These are phyloP conservation scores for Crotalus helleri DNA, from an alignment of 2,113 vertebrate genomes.

Conservation along the genomic window DNA sequence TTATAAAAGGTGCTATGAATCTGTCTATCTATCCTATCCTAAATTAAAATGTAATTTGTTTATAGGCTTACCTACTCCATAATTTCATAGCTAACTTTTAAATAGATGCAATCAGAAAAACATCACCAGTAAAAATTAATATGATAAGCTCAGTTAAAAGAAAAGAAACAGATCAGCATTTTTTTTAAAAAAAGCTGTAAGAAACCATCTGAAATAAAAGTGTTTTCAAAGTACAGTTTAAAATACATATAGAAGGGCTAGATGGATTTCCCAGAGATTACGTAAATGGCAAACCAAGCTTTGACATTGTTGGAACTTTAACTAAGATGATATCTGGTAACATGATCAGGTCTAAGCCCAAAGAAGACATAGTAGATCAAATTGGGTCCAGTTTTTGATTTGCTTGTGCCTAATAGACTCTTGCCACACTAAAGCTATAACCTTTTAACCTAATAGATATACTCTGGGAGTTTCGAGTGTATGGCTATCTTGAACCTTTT, in stretches of 20 bases:
- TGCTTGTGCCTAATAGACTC: not conserved
- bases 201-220: not conserved
- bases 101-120: not conserved
- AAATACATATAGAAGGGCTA: not conserved
- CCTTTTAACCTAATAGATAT: not conserved
- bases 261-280: not conserved
- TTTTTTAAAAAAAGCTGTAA: not conserved
- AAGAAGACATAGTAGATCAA: not conserved
- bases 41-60: not conserved
- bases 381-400: not conserved
- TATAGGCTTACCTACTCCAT: not conserved
- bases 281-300: not conserved
- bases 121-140: not conserved
- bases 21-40: not conserved
- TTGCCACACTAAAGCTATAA: not conserved
- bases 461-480: not conserved
- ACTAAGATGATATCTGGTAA: not conserved
- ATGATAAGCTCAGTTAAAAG: not conserved
- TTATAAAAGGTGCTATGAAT: not conserved
- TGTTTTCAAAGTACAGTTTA: not conserved
- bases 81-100: not conserved
- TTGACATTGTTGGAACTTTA: not conserved
- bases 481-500: not conserved
- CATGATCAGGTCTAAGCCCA: too few relatives aligned
- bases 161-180: not conserved